Percentiles rank a stretch among this genome's conserved stretches.
phyloP scores from a whole-genome alignment of 2,888 invertebrate genomes.

The Hartigia nigra region DNA sequence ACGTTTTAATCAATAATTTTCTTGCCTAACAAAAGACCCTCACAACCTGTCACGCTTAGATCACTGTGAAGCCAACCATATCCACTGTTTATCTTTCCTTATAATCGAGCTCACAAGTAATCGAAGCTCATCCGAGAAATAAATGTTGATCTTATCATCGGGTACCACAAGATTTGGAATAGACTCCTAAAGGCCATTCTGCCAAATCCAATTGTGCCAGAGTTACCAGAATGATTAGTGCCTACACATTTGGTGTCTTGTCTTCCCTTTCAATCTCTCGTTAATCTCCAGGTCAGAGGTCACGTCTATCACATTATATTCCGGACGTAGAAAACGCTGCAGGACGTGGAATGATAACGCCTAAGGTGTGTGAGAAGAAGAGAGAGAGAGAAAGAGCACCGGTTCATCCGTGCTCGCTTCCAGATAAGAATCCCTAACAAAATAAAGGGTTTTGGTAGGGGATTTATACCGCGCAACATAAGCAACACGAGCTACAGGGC shows the following conservation, averaged over 20 bases:
- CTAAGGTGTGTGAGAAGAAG: not conserved
- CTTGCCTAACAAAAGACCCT: not conserved
- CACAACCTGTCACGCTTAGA: not conserved
- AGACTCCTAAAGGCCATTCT: not conserved
- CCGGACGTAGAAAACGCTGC: conserved; percentile 13
- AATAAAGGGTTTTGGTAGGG: conserved; percentile 37
- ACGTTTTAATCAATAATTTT: not conserved
- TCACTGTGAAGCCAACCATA: not conserved
- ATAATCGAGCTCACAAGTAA: not conserved
- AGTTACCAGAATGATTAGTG: not conserved
- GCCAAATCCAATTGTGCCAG: not conserved
- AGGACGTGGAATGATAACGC: not conserved
- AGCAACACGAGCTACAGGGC: not conserved
- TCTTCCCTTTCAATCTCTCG: conserved; percentile 38
- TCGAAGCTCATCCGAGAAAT: not conserved
- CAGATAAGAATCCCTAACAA: conserved; percentile 44
- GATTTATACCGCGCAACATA: not conserved
- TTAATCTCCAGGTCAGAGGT: conserved; percentile 56
- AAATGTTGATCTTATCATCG: not conserved
- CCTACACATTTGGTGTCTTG: not conserved
- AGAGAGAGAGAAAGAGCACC: not conserved
- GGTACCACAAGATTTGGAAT: not conserved
- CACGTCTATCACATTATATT: conserved; percentile 55
- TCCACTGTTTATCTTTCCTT: not conserved
- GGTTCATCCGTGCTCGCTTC: conserved; percentile 9